phyloP scores from a whole-genome alignment of 2,888 invertebrate genomes.

The Tetragonisca angustula region DNA sequence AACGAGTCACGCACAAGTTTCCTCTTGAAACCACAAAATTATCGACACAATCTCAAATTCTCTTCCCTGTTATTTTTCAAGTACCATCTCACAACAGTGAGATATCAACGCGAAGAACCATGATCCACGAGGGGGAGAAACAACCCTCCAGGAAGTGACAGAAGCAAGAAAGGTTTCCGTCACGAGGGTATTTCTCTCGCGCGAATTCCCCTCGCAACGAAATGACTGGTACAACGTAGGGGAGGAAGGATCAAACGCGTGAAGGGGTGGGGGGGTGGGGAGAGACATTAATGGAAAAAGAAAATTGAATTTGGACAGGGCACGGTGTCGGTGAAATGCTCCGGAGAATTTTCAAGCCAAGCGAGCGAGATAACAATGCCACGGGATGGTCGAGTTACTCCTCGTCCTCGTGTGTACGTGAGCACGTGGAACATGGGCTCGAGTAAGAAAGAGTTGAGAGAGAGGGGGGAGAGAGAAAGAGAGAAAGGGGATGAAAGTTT shows the following conservation, averaged over 20 bases:
- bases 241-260: not conserved
- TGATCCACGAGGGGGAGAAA: no score
- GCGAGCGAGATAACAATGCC: constrained; percentile 21
- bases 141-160: not conserved
- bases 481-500: constrained; percentile 30
- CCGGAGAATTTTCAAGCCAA: constrained; percentile 4
- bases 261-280: no score
- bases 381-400: no score
- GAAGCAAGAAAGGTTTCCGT: not conserved
- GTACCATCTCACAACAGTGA: no score
- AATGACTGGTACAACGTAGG: not conserved
- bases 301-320: constrained; percentile 32
- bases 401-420: not conserved
- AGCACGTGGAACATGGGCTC: not conserved
- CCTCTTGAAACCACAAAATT: no score
- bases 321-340: not conserved
- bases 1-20: no score
- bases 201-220: constrained; percentile 10
- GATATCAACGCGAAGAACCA: no score
- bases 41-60: no score
- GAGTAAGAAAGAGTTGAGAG: not conserved
- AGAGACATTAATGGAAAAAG: constrained; percentile 3
- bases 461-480: no score
- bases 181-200: constrained; percentile 10
- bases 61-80: no score